Base-by-base conservation (phyloP, 2,888 invertebrate genomes). In the Neelides folsomi region DNA sequence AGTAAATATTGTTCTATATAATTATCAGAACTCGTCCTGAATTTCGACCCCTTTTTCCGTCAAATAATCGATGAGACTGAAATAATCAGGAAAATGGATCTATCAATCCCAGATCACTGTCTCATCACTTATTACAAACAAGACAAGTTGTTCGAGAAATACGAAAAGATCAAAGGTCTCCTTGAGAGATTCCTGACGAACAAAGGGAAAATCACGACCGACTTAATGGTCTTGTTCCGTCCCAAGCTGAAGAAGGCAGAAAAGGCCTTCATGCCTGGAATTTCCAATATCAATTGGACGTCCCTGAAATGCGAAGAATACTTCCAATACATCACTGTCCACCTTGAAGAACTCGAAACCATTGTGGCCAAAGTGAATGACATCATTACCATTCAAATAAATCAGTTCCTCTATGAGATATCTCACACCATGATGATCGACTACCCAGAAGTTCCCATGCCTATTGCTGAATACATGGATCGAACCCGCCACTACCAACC, bases 241-340 rank as follows among this genome's bases (percentile, higher is more conserved):
- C 57, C 62, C 1, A 52, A 60, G 7, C 39, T 62, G 47, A 62
- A 62, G 43, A 57, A 59, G 46, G 68, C 86, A 59, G 84, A 86
- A 57, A 74, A 76, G 47, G 77, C 80, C 0, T 79, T 88, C 58
- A 78, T 80, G 68, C 83, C 86, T 0, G 87, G 83, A 1, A 70
- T 87, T 10, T 81, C 83, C 0, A 79, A 80, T 1, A 78, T 87
- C 15, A 84, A 83, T 0, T 90, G 89, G 89, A 79, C 83, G 0
- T 87, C 87, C 0, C 75, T 84, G 62, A 81, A 82, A 77, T 37
- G 42, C 19, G 49, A 49, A n/a, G 49, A 49, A 42, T 64, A 60
- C 42, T 64, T 64, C 35, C 55, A 57, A 3, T 64, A 55, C 46
- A 60, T 62, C 39, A 54, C 54, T 16, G 42, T 51, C 1, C 59